Base-by-base conservation (phyloP, 1,140 invertebrate species). In the Drosophila kepulauana region DNA sequence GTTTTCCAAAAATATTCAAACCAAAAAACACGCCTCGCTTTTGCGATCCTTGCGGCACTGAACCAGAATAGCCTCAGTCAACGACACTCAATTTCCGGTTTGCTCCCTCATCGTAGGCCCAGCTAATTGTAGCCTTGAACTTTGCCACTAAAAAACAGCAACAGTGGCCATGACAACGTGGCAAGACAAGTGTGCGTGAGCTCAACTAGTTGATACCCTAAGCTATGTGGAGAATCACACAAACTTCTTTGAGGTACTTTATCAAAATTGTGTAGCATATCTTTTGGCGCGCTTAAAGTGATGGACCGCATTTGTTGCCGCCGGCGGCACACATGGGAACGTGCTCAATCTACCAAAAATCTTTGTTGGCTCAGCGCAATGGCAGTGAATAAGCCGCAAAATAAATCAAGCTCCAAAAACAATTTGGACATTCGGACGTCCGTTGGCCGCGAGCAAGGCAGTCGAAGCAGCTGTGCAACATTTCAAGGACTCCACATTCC, bases 71-170 rank as follows among this genome's bases (percentile, higher is more conserved):
- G 38, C 58, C 33, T 3, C 58, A 45, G 66, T 49, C 64, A 41
- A 45, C 43, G 15, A 48, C 66, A 54, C 43, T 64, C 35, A 35
- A 45, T 62, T 75, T 63, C 58, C 78, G 59, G 46, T 51, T 66
- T 68, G 5, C 20, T 5, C 52, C 64, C 7, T 65, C 46, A 15
- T 52, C 35, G 35, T 52, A 57, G 52, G 63, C 52, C 71, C 41
- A 41, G 64, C 52, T 87, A 73, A 87, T 87, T 74, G 58, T 54
- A 73, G 72, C 80, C 84, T 88, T 87, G 84, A 87, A 87, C 84
- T 84, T 79, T 75, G 33, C 33, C 57, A 38, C 43, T 63, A 35
- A 64, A 73, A 43, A 63, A 45, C 16, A 59, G 58, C 20, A 30
- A 11, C 58, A 25, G 45, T 63, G 46, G 61, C 15, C 28, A 33